Base-by-base conservation (phyloP, 2,888 invertebrate genomes). In the Drosophila falleni region DNA sequence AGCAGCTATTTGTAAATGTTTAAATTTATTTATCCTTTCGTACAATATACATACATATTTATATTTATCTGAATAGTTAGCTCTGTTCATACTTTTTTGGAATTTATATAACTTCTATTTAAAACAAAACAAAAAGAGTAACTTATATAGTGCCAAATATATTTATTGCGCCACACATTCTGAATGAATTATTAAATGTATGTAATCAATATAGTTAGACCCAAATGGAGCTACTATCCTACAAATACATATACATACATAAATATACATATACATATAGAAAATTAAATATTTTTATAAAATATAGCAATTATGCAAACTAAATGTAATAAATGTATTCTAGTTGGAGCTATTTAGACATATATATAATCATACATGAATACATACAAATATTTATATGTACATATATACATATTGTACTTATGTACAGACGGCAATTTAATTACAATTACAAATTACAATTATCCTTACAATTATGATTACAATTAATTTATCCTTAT, bases 91-190 rank as follows among this genome's bases (percentile, higher is more conserved):
- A 47, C 65, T 78, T 71, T 71, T 81, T 87, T 58, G 46, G 59
- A 72, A 80, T 66, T 47, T 65, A 64, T 65, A 51, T 51, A 58
- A 67, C 44, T 66, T 55, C 50, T 59, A 71, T 50, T 37, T 19
- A 39, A 53, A 37, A 13, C 33, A 54, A 39, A 46, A 44, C 16
- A 53, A 61, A 55, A 55, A 51, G 71, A 64, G 69, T 46, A 85
- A 76, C 68, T 81, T 8, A 29, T 84, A 35, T 65, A 70, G 90
- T 91, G 91, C 91, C 91, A 91, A 88, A 83, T 76, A 80, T 78
- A 69, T 61, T 63, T 74, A 79, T 78, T 81, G 80, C 75, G 79
- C 74, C 86, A 81, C 70, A 77, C 71, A 76, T 74, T 87, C 74
- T 72, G 71, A 75, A 66, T 70, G 68, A 75, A 74, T 72, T 63